Evolutionary conservation across 2,797 vertebrate genomes (phyloP).

Genomic region (Allobates femoralis): DNA sequence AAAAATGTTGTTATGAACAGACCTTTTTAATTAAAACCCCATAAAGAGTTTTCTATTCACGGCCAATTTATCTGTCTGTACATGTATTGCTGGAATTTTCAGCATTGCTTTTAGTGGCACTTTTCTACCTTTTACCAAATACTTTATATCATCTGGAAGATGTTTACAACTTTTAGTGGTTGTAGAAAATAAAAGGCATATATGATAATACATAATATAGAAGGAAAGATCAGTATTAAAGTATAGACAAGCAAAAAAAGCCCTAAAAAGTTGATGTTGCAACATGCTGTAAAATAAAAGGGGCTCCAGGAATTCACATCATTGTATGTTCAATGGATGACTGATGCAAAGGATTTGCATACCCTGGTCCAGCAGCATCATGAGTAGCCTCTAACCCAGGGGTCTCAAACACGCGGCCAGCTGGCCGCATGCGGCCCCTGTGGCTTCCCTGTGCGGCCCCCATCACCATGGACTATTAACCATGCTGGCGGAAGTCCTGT

Average conservation of each 20-base stretch:
- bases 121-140: neutral
- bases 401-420: no score
- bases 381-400: no score
- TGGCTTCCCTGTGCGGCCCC: no score
- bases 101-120: neutral
- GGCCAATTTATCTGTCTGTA: neutral
- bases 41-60: neutral
- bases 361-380: no score
- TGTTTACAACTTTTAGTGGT: neutral
- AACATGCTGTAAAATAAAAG: neutral
- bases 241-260: neutral
- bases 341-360: no score
- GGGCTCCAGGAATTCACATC: neutral
- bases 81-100: neutral
- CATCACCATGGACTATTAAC: no score
- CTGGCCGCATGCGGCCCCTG: no score
- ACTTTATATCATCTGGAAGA: neutral
- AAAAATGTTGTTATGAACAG: neutral
- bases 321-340: neutral
- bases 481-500: no score
- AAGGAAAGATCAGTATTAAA: neutral
- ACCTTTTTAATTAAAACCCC: slow-evolving; percentile 13
- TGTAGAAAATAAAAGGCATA: neutral
- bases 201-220: neutral
- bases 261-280: no score